Conservation (phyloP, 2,888 invertebrate species). For the Hypsopygia costalis region DNA sequence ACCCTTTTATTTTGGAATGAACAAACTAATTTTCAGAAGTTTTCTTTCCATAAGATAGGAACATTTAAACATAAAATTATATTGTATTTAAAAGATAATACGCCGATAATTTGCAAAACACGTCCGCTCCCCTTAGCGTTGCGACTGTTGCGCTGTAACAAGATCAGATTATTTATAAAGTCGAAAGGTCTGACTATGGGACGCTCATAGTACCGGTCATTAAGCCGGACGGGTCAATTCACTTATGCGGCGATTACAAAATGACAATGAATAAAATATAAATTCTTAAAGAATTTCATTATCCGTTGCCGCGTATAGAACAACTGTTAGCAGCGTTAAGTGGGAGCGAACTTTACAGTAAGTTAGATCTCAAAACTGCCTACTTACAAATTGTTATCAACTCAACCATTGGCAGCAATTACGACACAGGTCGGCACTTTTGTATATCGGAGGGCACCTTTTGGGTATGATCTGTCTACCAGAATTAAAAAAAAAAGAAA, state of each 20-base stretch:
- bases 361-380: constrained; percentile 20
- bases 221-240: constrained; percentile 18
- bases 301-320: constrained; percentile 26
- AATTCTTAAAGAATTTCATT: constrained; percentile 19
- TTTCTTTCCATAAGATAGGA: constrained; percentile 14
- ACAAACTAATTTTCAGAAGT: constrained; percentile 15
- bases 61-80: constrained; percentile 14
- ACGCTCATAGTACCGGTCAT: constrained; percentile 26
- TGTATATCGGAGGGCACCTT: constrained; percentile 10
- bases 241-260: constrained; percentile 25
- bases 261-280: constrained; percentile 26
- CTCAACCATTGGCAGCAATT: constrained; percentile 15
- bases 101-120: constrained; percentile 15
- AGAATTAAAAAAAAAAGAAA: constrained; percentile 12
- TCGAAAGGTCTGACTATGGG: constrained; percentile 23
- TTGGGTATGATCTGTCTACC: constrained; percentile 12
- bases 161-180: constrained; percentile 21
- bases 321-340: constrained; percentile 26
- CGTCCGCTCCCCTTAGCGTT: constrained; percentile 15
- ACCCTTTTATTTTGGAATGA: too few relatives aligned
- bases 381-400: constrained; percentile 17
- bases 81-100: constrained; percentile 15
- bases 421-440: constrained; percentile 15
- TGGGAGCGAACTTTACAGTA: constrained; percentile 18
- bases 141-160: constrained; percentile 17